Base-by-base conservation (phyloP, 1,140 invertebrate genomes). In the Thaumatotibia leucotreta region DNA sequence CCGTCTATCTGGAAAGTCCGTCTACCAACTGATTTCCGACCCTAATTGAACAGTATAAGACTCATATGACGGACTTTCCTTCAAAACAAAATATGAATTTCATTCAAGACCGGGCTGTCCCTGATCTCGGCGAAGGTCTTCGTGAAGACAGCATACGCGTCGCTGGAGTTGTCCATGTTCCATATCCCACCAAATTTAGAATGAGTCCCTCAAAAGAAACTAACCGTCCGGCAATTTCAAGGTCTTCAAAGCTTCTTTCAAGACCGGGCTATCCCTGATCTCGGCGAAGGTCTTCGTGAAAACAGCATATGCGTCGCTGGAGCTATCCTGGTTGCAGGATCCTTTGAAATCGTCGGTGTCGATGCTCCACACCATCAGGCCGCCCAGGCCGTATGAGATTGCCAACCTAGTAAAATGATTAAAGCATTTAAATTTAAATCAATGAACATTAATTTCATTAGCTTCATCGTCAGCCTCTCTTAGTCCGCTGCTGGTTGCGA, bases 291-390 rank as follows among this genome's bases (percentile, higher is more conserved):
- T 69, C 2, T 91, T 84, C 1, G 82, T 68, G 64, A 91, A 92
- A 63, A 92, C 92, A 0, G 83, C 70, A 61, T 88, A 93, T 0
- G 89, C 88, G 22, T 92, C 88, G 0, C 66, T 91, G 86, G 70
- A 89, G 45, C 22, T 70, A 35, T 39, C 87, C 17, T 20, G 5
- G 5, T 45, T 72, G 73, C 95, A 96, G 27, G 92, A 91, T 0
- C 95, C 96, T 1, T 86, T 86, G 76, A 96, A 96, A 78, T 96
- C 95, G 68, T 96, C 95, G 0, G 94, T 96, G 73, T 96, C 95
- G 35, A 96, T 93, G 49, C 95, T 95, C 96, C 96, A 97, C 1
- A 96, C 93, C 96, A 97, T 96, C 0, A 95, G 92, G n/a, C 96
- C 96, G 0, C 93, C 95, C 6, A 97, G 76, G 14, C 93, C 91